Conservation (phyloP, 2,888 invertebrate genomes). For the Ectemnius cavifrons region DNA sequence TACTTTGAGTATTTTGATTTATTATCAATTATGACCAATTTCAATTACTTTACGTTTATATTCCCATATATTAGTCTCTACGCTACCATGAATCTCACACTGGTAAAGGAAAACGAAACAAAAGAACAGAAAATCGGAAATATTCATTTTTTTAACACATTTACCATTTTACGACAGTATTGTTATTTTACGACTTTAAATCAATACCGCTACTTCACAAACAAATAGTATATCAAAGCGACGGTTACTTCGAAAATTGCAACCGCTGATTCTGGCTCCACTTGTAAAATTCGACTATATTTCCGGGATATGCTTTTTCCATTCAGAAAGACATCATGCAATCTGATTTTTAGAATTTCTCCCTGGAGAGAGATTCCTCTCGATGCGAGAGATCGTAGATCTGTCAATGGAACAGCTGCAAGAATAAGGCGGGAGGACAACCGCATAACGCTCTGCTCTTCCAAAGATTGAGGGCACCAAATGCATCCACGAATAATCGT, state of each 20-base stretch:
- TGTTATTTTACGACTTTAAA: too few relatives aligned
- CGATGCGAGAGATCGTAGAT: slow-evolving; percentile 5
- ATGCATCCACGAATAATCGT: neutral
- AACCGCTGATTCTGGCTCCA: neutral
- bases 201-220: neutral
- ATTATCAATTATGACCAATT: too few relatives aligned
- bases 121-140: too few relatives aligned
- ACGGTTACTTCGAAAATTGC: neutral
- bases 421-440: too few relatives aligned
- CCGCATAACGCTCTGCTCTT: neutral
- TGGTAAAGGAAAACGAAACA: too few relatives aligned
- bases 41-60: too few relatives aligned
- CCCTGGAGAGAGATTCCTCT: slow-evolving; percentile 1
- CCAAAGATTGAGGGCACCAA: neutral
- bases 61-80: too few relatives aligned
- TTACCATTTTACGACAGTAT: too few relatives aligned
- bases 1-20: too few relatives aligned
- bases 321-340: neutral
- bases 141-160: too few relatives aligned
- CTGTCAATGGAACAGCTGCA: neutral
- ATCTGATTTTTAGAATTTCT: neutral
- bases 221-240: neutral
- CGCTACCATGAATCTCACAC: too few relatives aligned
- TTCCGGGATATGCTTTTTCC: neutral
- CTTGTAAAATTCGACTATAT: neutral